Percentiles rank a stretch among this genome's conserved stretches.
Conservation (phyloP, 2,888 invertebrate genomes). For the Nymphalis polychloros region DNA sequence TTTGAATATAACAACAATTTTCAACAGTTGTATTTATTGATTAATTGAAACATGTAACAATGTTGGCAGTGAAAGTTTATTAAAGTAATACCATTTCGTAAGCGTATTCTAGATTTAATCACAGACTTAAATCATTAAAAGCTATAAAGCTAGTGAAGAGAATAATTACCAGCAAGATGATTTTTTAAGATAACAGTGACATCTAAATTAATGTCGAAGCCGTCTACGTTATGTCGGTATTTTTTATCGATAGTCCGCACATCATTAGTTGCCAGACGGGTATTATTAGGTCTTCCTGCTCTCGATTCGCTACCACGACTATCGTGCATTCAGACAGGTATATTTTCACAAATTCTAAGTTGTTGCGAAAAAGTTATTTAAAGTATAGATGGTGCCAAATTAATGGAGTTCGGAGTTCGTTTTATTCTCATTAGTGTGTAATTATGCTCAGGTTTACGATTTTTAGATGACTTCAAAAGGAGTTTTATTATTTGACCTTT, state of each 20-base stretch:
- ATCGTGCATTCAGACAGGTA: slow-evolving; percentile 50
- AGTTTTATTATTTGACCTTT: too few relatives aligned
- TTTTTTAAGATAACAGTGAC: slow-evolving; percentile 24
- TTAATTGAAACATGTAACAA: not conserved
- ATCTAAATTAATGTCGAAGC: slow-evolving; percentile 30
- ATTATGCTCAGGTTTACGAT: not conserved
- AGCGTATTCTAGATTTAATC: not conserved
- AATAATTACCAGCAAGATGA: slow-evolving; percentile 15
- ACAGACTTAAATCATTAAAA: not conserved
- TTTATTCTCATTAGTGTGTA: not conserved
- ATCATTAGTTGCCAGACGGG: slow-evolving; percentile 70
- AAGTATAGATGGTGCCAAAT: slow-evolving; percentile 5
- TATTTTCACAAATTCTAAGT: slow-evolving; percentile 38
- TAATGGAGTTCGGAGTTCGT: not conserved
- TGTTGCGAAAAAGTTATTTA: slow-evolving; percentile 20
- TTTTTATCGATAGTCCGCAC: slow-evolving; percentile 37
- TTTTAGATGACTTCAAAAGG: not conserved
- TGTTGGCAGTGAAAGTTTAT: not conserved
- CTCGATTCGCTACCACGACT: slow-evolving; percentile 68
- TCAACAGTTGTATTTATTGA: too few relatives aligned
- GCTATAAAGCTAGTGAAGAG: slow-evolving; percentile 12
- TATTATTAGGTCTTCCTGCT: slow-evolving; percentile 80
- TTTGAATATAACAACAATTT: too few relatives aligned
- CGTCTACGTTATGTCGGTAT: slow-evolving; percentile 28
- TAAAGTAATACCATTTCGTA: not conserved